Evolutionary conservation across 2,113 vertebrate species (phyloP).

Genomic region (Patagioenas fasciata): DNA sequence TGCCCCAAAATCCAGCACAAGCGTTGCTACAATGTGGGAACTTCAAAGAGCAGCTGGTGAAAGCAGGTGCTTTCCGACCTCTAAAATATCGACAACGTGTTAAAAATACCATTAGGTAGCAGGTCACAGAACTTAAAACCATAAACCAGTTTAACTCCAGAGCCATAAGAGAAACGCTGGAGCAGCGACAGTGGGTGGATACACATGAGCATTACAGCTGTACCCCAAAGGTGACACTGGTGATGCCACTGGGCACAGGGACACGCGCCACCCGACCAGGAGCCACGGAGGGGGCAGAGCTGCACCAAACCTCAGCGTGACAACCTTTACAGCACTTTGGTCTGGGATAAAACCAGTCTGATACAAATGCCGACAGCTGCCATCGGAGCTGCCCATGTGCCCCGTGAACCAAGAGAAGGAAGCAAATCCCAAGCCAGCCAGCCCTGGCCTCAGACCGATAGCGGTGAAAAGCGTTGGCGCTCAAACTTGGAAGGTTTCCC

Average conservation of each 20-base stretch:
- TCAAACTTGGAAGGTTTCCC: not conserved
- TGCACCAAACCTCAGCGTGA: accelerated
- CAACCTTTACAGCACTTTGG: not conserved
- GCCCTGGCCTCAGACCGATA: not conserved
- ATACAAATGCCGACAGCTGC: not conserved
- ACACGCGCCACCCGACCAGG: accelerated
- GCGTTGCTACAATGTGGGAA: accelerated
- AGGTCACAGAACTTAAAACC: not conserved
- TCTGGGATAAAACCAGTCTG: not conserved
- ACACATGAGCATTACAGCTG: accelerated
- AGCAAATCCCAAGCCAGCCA: not conserved
- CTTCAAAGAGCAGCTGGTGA: not conserved
- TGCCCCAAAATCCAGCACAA: not conserved
- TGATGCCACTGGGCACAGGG: accelerated
- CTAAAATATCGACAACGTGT: accelerated
- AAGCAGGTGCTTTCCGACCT: not conserved
- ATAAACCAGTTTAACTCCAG: accelerated
- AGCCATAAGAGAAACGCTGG: accelerated
- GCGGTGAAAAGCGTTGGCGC: accelerated
- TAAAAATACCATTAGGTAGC: not conserved
- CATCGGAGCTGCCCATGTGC: not conserved
- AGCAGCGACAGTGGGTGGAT: not conserved
- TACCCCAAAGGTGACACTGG: accelerated
- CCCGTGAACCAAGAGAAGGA: not conserved
- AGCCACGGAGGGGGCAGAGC: not conserved